Percentiles rank a stretch among this genome's conserved stretches.
These are phyloP conservation scores for Tinea trinotella DNA, from an alignment of 2,888 invertebrate genomes.

Conservation along the genomic window DNA sequence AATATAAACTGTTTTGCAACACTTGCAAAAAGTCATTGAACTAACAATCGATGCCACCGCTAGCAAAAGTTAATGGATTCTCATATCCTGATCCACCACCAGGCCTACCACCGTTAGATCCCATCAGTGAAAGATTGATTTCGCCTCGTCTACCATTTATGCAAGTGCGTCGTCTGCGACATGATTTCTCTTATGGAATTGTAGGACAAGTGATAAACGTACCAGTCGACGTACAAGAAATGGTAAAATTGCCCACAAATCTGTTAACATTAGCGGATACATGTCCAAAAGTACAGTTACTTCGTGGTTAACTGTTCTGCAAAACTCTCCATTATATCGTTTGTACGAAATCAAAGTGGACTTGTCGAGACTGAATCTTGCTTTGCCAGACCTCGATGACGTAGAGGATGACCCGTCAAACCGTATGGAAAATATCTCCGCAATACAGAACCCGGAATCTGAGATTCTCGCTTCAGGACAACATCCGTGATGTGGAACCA, in stretches of 20 bases:
- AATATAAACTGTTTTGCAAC: conserved; percentile 29
- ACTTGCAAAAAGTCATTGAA: conserved; percentile 30
- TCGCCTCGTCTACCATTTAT: conserved; percentile 37
- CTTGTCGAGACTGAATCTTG: conserved; percentile 28
- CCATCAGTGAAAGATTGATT: conserved; percentile 34
- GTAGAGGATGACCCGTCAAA: conserved; percentile 25
- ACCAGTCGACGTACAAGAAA: conserved; percentile 34
- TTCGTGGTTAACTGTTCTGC: conserved; percentile 30
- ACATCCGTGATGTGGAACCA: too few species aligned
- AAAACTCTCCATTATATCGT: conserved; percentile 29
- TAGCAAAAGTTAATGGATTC: conserved; percentile 35
- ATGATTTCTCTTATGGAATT: conserved; percentile 35
- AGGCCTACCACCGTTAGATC: conserved; percentile 32
- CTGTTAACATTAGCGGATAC: conserved; percentile 30
- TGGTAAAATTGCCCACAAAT: conserved; percentile 36
- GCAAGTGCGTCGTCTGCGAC: conserved; percentile 36
- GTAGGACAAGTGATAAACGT: conserved; percentile 43
- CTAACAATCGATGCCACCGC: conserved; percentile 27
- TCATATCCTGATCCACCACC: conserved; percentile 34
- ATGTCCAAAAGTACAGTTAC: conserved; percentile 30
- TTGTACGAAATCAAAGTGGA: conserved; percentile 32
- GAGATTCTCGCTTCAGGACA: conserved; percentile 29
- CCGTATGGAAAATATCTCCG: conserved; percentile 30
- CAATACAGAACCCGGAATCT: conserved; percentile 26
- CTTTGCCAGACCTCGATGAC: conserved; percentile 25